A percentile compares a stretch with the other conserved stretches of the same genome.
Evolutionary conservation across 2,113 vertebrate species (phyloP).

Genomic region (Lathamus discolor): DNA sequence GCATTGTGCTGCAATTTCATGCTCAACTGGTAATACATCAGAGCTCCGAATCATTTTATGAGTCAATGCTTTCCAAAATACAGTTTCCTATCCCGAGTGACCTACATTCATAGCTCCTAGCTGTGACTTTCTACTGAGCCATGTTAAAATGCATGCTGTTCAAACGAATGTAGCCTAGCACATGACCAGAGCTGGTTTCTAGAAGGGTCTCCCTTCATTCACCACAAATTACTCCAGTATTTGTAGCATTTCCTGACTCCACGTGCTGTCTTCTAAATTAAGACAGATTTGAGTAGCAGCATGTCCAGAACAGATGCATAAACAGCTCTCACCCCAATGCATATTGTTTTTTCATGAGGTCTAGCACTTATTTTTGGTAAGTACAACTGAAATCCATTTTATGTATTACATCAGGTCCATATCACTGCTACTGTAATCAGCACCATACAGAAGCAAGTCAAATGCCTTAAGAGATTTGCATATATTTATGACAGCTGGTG

Average conservation of each 20-base stretch:
- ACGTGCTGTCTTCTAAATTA: background rate
- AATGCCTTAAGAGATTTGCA: background rate
- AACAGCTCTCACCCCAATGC: background rate
- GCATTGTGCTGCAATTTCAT: slow-evolving; percentile 37
- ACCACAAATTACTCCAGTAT: background rate
- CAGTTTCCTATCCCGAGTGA: background rate
- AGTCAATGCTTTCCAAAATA: slow-evolving; percentile 60
- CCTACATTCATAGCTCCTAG: slow-evolving; percentile 45
- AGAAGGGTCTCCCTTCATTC: background rate
- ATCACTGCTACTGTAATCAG: background rate
- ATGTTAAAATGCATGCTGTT: background rate
- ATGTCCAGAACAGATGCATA: background rate
- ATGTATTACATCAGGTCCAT: background rate
- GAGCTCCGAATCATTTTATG: slow-evolving; percentile 34
- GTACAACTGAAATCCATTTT: background rate
- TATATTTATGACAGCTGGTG: background rate
- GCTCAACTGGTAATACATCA: slow-evolving; percentile 44
- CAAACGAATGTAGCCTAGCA: background rate
- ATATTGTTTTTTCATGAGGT: background rate
- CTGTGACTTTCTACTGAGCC: slow-evolving; percentile 48
- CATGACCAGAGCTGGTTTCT: background rate
- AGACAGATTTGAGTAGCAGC: background rate
- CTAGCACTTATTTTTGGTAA: background rate
- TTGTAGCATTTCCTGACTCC: background rate
- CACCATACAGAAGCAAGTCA: background rate